Conservation (phyloP, 2,888 invertebrate species). For the Dromius quadrimaculatus region DNA sequence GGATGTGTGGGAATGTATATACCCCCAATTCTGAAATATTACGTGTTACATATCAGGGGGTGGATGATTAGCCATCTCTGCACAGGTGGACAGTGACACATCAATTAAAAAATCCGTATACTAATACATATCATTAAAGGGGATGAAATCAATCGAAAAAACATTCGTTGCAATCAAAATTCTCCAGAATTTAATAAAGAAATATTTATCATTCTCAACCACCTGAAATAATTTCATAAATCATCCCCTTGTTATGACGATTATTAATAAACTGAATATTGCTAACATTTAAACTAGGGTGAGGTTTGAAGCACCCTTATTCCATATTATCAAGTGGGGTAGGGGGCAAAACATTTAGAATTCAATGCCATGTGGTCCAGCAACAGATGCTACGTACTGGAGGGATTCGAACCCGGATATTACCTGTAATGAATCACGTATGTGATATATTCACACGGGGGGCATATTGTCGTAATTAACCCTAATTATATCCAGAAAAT, state of each 20-base stretch:
- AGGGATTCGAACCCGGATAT: background rate
- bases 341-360: background rate
- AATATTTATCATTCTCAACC: background rate
- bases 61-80: background rate
- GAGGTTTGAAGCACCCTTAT: background rate
- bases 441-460: background rate
- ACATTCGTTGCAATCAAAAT: too few relatives aligned
- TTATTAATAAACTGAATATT: background rate
- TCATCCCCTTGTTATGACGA: background rate
- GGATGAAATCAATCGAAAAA: too few relatives aligned
- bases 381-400: background rate
- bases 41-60: background rate
- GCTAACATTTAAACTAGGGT: background rate
- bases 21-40: too few relatives aligned
- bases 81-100: constrained; percentile 17
- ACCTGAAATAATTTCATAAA: background rate
- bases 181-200: too few relatives aligned
- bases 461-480: background rate
- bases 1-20: background rate
- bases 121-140: too few relatives aligned
- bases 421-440: background rate
- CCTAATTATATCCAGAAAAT: background rate
- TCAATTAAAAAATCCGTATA: background rate
- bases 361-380: background rate
- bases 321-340: background rate